Base-by-base conservation (phyloP, 1,140 invertebrate genomes). In the Oryctes rhinoceros region DNA sequence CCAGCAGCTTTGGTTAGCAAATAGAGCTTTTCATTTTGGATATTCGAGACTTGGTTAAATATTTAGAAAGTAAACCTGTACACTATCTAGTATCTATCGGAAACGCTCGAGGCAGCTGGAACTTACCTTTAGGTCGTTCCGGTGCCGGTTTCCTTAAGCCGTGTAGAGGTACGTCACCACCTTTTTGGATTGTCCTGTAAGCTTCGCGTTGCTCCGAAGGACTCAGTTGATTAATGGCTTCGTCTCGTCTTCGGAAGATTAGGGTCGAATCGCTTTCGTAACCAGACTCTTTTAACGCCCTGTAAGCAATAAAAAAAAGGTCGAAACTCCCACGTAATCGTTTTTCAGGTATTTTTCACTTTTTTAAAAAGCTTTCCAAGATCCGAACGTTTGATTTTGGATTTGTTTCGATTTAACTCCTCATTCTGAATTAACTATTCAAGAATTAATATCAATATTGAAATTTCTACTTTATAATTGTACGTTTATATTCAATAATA, bases 221-320 rank as follows among this genome's bases (percentile, higher is more conserved):
- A 80, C 94, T 95, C 24, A 95, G 85, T 6, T 93, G 92, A 82
- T 91, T 92, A 83, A 89, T 89, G 53, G 90, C 90, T 44, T 92
- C 90, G 83, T 93, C 92, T 78, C 93, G 91, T 80, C 94, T 91
- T 82, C 94, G 92, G 85, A 97, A 96, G 77, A 96, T 92, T 80
- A 97, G 89, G 13, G 95, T 96, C 1, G 96, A 96, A 87, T 97
- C 96, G 84, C 95, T 96, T 87, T 96, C 95, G 87, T 97, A 97
- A 15, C 95, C 96, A 2, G 94, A 94, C 87, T 96, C 95, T 89
- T 96, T 97, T 47, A 96, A 88, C 76, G 94, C 94, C 86, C 94
- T 95, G 83, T 4, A 85, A 18, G 79, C 79, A 80, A 83, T 47
- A 81, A 75, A 53, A n/a, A 76, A 76, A 44, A 44, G 39, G 5